Evolutionary conservation across 2,797 vertebrate species (phyloP).

Genomic region (Sebastes matsubarae): DNA sequence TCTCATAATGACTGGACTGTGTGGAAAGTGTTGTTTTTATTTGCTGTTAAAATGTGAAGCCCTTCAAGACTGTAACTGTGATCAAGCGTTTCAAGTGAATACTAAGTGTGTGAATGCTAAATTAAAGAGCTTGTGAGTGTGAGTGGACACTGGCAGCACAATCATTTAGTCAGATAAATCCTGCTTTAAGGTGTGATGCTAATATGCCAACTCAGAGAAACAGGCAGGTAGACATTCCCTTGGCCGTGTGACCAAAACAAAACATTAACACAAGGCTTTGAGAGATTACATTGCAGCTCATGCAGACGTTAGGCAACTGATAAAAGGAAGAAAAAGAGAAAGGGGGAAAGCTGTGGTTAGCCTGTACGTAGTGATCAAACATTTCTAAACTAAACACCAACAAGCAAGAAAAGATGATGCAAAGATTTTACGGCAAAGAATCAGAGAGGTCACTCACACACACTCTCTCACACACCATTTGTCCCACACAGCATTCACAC

Average conservation of each 20-base stretch:
- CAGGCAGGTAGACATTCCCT: slow-evolving; percentile 78
- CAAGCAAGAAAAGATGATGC: slow-evolving; percentile 57
- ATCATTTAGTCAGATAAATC: slow-evolving; percentile 57
- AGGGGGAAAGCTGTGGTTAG: slow-evolving; percentile 64
- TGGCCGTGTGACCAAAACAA: slow-evolving; percentile 64
- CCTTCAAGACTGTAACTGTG: slow-evolving; percentile 37
- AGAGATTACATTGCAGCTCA: slow-evolving; percentile 65
- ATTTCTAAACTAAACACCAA: slow-evolving; percentile 61
- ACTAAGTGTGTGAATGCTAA: slow-evolving; percentile 37
- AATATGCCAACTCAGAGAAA: slow-evolving; percentile 75
- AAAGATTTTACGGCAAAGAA: slow-evolving; percentile 56
- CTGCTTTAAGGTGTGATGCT: slow-evolving; percentile 38
- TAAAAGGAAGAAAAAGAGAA: slow-evolving; percentile 52
- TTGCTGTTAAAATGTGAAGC: slow-evolving; percentile 40
- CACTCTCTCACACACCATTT: neutral
- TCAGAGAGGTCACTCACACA: slow-evolving; percentile 21
- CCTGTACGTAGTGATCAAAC: slow-evolving; percentile 36
- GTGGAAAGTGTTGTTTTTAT: slow-evolving; percentile 19
- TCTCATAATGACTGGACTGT: slow-evolving; percentile 22
- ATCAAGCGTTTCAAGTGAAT: slow-evolving; percentile 30
- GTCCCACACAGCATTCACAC: slow-evolving; percentile 41
- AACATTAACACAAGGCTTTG: slow-evolving; percentile 42
- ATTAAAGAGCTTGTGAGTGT: slow-evolving; percentile 43
- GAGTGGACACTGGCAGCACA: slow-evolving; percentile 61
- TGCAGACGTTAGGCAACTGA: slow-evolving; percentile 73